Evolutionary conservation across 2,888 invertebrate species (phyloP), one percentile per base, ranked within the genome.

Genomic region (Sussaba pulchella): DNA sequence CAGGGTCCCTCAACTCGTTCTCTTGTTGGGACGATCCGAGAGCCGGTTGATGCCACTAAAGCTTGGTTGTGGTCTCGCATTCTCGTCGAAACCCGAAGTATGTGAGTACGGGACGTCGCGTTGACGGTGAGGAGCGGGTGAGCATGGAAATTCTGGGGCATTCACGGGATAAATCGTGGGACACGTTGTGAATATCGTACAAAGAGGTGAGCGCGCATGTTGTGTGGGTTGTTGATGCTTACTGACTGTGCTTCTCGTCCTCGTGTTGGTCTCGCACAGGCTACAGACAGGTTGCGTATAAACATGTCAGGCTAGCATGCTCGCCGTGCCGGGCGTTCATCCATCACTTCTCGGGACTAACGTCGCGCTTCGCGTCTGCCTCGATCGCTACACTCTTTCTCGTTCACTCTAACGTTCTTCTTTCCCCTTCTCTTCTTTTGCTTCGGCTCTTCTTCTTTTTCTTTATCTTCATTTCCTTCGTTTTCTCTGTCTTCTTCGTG

Each of bases 221-320:
- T 75, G 47, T 71, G 45, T 76, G 57, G 54, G 72, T 74, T 74
- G 45, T 39, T 26, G 52, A 64, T 71, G 19, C 74, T 72, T 45
- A 59, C 50, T 54, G 19, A 64, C 73, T 54, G 67, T 76, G 54
- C 72, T 57, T 69, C 66, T 64, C 73, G 57, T 74, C 50, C 64
- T 59, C 78, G 78, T 74, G 78, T 78, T 74, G 78, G 66, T 71
- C 75, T 72, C 71, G 75, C 76, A 57, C 64, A 74, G 78, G 74
- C 87, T 88, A 88, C 89, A 87, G 88, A 89, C 89, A 88, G 88
- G 87, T 88, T 86, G 85, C 89, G 89, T 91, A 91, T 91, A 91
- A 92, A 91, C 91, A 91, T 89, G 91, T 91, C 91, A 91, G 91
- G 85, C 85, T 85, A 86, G 86, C 89, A 86, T 89, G 87, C 88